phyloP scores from a whole-genome alignment of 2,888 invertebrate genomes.

The Heteromyza rotundicornis region DNA sequence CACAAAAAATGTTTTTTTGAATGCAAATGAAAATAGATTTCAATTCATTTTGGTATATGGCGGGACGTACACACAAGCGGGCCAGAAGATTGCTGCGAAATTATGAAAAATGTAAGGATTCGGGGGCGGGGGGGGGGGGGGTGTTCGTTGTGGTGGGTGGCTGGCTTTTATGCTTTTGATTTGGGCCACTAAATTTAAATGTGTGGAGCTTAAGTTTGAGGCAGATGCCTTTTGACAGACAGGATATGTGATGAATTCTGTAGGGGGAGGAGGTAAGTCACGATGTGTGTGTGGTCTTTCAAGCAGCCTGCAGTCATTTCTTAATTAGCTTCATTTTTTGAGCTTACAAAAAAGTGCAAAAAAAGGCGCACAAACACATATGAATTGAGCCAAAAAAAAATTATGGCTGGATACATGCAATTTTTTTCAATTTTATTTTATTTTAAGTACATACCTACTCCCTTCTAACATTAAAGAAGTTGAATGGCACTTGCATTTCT shows the following conservation, averaged over 20 bases:
- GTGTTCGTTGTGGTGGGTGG: not conserved
- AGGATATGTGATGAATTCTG: constrained; percentile 8
- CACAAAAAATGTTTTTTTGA: too few relatives aligned
- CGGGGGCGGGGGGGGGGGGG: not conserved
- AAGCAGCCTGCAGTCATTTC: constrained; percentile 59
- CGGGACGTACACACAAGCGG: too few relatives aligned
- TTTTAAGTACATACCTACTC: too few relatives aligned
- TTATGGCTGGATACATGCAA: too few relatives aligned
- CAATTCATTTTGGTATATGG: constrained; percentile 53
- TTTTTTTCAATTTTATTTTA: too few relatives aligned
- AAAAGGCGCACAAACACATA: too few relatives aligned
- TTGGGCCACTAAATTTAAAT: constrained; percentile 20
- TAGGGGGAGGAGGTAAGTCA: not conserved
- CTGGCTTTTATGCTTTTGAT: constrained; percentile 1
- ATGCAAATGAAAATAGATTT: constrained; percentile 30
- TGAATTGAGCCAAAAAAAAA: too few relatives aligned
- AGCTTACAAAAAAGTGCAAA: too few relatives aligned
- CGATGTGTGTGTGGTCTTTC: constrained; percentile 24
- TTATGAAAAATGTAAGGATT: constrained; percentile 43
- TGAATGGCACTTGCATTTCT: too few relatives aligned
- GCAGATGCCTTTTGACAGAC: constrained; percentile 14
- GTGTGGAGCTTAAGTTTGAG: too few relatives aligned
- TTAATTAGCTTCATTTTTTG: constrained; percentile 59
- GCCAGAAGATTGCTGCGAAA: constrained; percentile 59
- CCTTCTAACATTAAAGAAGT: too few relatives aligned